phyloP scores from a whole-genome alignment of 2,113 vertebrate species.

The Cathartes aura region DNA sequence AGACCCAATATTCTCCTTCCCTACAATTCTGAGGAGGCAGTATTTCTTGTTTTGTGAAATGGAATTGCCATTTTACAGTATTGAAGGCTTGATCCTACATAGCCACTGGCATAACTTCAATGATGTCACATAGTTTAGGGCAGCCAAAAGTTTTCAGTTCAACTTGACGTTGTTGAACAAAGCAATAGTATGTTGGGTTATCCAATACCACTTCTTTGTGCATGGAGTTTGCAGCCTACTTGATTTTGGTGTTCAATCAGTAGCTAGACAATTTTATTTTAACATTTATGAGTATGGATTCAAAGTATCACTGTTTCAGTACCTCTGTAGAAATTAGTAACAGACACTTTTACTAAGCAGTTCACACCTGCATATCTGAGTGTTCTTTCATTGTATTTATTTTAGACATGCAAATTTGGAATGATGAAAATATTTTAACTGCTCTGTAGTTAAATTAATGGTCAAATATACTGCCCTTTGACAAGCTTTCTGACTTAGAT shows the following conservation, averaged over 20 bases:
- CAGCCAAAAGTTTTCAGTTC: background rate
- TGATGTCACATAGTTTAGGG: background rate
- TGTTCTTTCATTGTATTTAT: conserved; percentile 24
- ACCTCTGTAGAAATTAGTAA: conserved; percentile 26
- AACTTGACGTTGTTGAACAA: background rate
- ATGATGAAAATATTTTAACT: conserved; percentile 54
- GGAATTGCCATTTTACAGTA: background rate
- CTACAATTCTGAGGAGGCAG: background rate
- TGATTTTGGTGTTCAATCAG: background rate
- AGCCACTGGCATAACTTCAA: background rate
- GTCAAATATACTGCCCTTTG: conserved; percentile 46
- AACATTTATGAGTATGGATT: background rate
- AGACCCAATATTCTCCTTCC: background rate
- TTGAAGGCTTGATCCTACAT: background rate
- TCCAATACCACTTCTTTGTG: background rate
- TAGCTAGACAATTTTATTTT: conserved; percentile 11
- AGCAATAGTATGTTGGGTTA: background rate
- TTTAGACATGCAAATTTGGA: background rate
- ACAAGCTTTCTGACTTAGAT: conserved; percentile 31
- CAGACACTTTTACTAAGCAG: conserved; percentile 32
- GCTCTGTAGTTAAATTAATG: conserved; percentile 25
- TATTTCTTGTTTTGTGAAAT: background rate
- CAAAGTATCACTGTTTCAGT: conserved; percentile 44
- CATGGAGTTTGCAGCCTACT: conserved; percentile 8
- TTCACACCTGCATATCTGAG: background rate